phyloP scores from a whole-genome alignment of 2,888 invertebrate species.

The Lasioglossum oenotherae region DNA sequence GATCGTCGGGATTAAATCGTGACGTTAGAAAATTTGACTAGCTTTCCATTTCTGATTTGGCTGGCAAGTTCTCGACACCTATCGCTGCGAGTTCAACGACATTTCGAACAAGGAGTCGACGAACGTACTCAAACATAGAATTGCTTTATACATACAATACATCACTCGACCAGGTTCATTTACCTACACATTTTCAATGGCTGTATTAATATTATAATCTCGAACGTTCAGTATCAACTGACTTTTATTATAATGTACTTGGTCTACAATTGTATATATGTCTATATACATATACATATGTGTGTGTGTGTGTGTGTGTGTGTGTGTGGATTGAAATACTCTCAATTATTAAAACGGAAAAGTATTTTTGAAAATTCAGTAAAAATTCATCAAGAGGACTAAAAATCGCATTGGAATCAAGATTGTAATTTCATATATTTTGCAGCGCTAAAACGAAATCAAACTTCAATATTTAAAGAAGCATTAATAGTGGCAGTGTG shows the following conservation, averaged over 20 bases:
- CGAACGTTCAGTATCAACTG: not conserved
- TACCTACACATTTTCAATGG: not conserved
- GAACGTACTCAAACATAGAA: constrained; percentile 10
- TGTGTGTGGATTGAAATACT: not conserved
- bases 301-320: too few species aligned
- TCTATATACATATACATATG: not conserved
- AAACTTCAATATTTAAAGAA: not conserved
- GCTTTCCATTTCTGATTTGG: constrained; percentile 34
- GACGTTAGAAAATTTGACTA: constrained; percentile 42
- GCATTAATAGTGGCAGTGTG: not conserved
- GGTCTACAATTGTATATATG: not conserved
- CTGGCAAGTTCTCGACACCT: constrained; percentile 42
- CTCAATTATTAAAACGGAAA: not conserved
- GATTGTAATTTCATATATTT: not conserved
- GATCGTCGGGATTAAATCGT: constrained; percentile 36
- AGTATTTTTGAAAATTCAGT: not conserved
- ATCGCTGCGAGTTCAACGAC: constrained; percentile 48
- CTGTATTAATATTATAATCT: not conserved
- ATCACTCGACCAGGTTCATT: not conserved
- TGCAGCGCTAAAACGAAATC: not conserved
- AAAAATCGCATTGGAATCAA: not conserved
- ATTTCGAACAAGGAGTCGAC: not conserved
- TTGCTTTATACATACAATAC: constrained; percentile 2
- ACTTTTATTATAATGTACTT: not conserved
- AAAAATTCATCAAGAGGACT: not conserved